Evolutionary conservation across 2,888 invertebrate genomes (phyloP).

Genomic region (Danaus chrysippus): DNA sequence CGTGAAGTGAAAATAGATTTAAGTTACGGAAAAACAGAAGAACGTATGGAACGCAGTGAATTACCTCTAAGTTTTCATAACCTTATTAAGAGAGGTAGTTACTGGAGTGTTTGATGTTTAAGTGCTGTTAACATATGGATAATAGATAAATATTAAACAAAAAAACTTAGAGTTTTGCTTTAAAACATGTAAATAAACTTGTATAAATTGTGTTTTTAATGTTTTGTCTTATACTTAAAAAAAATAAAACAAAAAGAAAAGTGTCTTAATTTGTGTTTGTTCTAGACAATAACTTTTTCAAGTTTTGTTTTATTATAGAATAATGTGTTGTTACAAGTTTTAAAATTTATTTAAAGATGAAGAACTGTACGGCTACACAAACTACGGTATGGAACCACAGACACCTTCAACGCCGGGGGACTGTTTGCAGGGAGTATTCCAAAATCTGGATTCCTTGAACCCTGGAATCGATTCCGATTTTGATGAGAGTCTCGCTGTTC

Average conservation of each 20-base stretch:
- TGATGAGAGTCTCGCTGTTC: slow-evolving; percentile 88
- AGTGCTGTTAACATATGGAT: slow-evolving; percentile 18
- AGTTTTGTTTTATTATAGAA: no score
- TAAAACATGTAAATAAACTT: no score
- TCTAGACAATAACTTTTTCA: no score
- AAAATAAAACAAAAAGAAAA: no score
- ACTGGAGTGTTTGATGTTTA: slow-evolving; percentile 35
- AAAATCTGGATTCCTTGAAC: slow-evolving; percentile 74
- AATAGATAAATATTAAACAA: slow-evolving; percentile 16
- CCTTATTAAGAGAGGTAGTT: slow-evolving; percentile 69
- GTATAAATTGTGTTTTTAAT: no score
- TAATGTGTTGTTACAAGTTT: no score
- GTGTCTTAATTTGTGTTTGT: no score
- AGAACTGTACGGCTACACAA: slow-evolving; percentile 68
- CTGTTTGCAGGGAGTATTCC: slow-evolving; percentile 70
- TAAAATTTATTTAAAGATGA: slow-evolving; percentile 54
- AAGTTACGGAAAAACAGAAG: slow-evolving; percentile 37
- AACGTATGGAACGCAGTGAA: slow-evolving; percentile 69
- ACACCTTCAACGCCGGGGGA: slow-evolving; percentile 61
- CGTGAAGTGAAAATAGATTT: slow-evolving; percentile 32
- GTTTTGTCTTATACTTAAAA: no score
- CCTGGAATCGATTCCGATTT: slow-evolving; percentile 84
- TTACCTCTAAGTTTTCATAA: slow-evolving; percentile 73
- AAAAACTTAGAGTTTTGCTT: not conserved
- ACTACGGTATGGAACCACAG: slow-evolving; percentile 71